Percentiles rank a stretch among this genome's conserved stretches.
These are phyloP conservation scores for Trinorchestia longiramus DNA, from an alignment of 1,140 invertebrate genomes.

Conservation along the genomic window DNA sequence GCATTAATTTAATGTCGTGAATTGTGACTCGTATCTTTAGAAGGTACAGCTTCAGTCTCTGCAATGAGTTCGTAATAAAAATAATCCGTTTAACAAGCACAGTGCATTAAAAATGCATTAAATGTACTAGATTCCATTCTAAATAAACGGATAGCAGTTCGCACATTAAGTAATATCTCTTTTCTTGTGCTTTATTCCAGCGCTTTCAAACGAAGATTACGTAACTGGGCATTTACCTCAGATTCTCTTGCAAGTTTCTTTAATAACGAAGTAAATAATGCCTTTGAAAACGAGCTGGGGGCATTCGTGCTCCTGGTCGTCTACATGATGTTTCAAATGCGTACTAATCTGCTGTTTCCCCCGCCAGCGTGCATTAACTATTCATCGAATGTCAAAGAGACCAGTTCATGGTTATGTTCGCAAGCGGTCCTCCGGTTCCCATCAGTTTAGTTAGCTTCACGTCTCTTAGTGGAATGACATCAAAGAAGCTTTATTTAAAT, in stretches of 20 bases:
- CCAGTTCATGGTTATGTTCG: neutral
- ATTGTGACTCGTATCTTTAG: neutral
- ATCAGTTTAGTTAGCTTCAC: neutral
- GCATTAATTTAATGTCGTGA: neutral
- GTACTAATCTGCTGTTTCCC: neutral
- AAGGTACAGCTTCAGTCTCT: neutral
- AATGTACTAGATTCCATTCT: too few relatives aligned
- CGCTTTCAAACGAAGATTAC: neutral
- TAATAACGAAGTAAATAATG: neutral
- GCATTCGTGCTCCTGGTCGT: neutral
- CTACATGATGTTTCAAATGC: neutral
- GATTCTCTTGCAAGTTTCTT: neutral
- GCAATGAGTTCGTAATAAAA: too few relatives aligned
- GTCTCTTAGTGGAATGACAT: neutral
- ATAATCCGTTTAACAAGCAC: too few relatives aligned
- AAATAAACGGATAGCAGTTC: too few relatives aligned
- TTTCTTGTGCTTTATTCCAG: neutral
- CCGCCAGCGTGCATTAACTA: neutral
- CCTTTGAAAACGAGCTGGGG: neutral
- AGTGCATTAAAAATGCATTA: too few relatives aligned
- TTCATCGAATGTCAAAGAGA: constrained; percentile 8
- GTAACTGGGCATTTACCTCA: neutral
- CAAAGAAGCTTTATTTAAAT: constrained; percentile 10
- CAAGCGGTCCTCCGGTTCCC: neutral
- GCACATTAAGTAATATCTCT: neutral